Base-by-base conservation (phyloP, 2,888 invertebrate genomes). In the Siphonodentalium dalli region DNA sequence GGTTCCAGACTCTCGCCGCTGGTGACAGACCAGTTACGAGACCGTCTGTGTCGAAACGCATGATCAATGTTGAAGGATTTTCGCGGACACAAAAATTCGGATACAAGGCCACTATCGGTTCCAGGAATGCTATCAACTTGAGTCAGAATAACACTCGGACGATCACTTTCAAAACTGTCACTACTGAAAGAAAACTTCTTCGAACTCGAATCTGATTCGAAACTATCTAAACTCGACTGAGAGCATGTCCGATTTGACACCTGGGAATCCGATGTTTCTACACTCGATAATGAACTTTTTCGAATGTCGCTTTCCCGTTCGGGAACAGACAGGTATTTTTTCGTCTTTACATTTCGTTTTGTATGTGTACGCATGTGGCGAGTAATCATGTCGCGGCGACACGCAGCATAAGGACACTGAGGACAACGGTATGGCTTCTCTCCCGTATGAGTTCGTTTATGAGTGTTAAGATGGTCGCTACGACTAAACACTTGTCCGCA, bases 381-480 rank as follows among this genome's bases (percentile, higher is more conserved):
- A 4, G 98, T 98, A 81, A 99, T 99, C 99, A 99, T 99, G 84
- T 99, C 99, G 31, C 98, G 87, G 2, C 99, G 89, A 74, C 98
- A 98, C 11, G 99, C 99, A 2, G 98, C 95, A 84, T 99, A 99
- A n/a, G 93, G 92, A 83, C 99, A 99, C 79, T 91, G 90, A 0
- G 97, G 95, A 84, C 99, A 99, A 79, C 91, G 90, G 86, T 99
- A 99, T 0, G 85, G 85, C 66, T 85, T 85, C 71, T 85, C 85
- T 4, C 98, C 97, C 0, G 97, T 97, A 84, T 98, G 97, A 0
- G 98, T 99, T 69, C 98, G 87, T 83, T 94, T 94, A 84, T 99
- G 99, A 26, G 98, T 99, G 68, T 93, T 93, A 58, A 99, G 85
- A 81, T 99, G 99, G 80, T 99, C 99, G n/a, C 95, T 95, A 61